Base-by-base conservation (phyloP, 2,888 invertebrate species). In the Cantharis rufa region DNA sequence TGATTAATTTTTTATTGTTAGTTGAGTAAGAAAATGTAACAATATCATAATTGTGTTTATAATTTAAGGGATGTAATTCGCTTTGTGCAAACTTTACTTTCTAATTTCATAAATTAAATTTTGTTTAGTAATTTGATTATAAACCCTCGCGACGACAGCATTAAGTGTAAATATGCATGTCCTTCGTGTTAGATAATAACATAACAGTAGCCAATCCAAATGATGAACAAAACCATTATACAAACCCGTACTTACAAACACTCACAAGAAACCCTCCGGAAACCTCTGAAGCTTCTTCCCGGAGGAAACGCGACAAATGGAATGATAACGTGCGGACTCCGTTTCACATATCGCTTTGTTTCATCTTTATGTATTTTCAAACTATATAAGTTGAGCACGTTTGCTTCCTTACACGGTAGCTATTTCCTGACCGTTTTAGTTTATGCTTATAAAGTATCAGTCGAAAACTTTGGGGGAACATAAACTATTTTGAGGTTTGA, bases 331-430 rank as follows among this genome's bases (percentile, higher is more conserved):
- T 82, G 83, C 83, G 80, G 82, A 82, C 82, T 84, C 82, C 82
- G 82, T 84, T 85, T 83, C 83, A 83, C 84, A 84, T 86, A 86
- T 87, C 86, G 85, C 85, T 84, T 84, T 85, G 85, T 86, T 86
- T 86, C 85, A 86, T 87, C 87, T 86, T 86, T 86, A 86, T 86
- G 86, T 85, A 85, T 87, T 86, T 86, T 86, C 84, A 83, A 85
- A 85, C 80, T 83, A 82, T 81, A 80, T 82, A 78, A 78, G 78
- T 77, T 71, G 75, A 84, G 84, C 86, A 85, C 85, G 86, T 85
- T 82, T 83, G 78, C 80, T 85, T 81, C 84, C 84, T 85, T 85
- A 85, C 87, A 86, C 86, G 85, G 85, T 85, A 84, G 84, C 85
- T 86, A 87, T 87, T 87, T 87, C 87, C 87, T 85, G 84, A 61